Evolutionary conservation across 2,113 vertebrate species (phyloP), one percentile per base, ranked within the genome.

Genomic region (Thalassoma bifasciatum): DNA sequence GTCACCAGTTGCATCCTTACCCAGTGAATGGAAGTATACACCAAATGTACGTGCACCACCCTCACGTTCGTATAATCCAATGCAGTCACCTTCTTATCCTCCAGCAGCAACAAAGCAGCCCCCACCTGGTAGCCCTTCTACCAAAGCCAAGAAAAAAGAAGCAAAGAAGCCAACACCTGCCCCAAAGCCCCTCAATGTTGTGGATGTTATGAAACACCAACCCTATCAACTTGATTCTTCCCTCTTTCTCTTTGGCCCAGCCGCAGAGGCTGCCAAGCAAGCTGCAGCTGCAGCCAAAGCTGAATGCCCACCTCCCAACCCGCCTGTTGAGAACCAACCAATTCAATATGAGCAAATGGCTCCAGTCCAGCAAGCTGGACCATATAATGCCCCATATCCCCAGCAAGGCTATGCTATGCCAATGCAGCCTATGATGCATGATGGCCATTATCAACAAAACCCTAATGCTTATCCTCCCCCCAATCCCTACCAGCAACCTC

Each of bases 151-250:
- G 84, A 94, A 91, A 88, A 95, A 94, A 95, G 91, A 74, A 17
- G 92, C 93, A 95, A 85, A 82, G 0, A 93, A 93, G 94, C 91
- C 89, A 89, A 94, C 81, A 91, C 95, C 94, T 86, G 72, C 95
- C 58, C 96, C 94, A 67, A 99, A 99, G 92, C 93, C 93, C 22
- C 96, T 99, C 58, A 96, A 94, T 81, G 93, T 96, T 64, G 79
- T 99, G 82, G 96, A 99, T 83, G 96, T 99, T 70, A 99, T 99
- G 98, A 99, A 98, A 82, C 97, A 98, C 87, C 95, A 98, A 21
- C 97, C 97, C 0, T 99, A 99, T 74, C 97, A 99, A 85, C 94
- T 99, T 0, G 95, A 94, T 24, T 93, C 97, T 0, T 97, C 98
- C 56, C 93, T 99, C 86, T 99, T 99, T 91, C 97, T 94, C 42